Percentiles rank a stretch among this genome's conserved stretches.
Conservation (phyloP, 2,113 vertebrate genomes). For the Nesogale talazaci region DNA sequence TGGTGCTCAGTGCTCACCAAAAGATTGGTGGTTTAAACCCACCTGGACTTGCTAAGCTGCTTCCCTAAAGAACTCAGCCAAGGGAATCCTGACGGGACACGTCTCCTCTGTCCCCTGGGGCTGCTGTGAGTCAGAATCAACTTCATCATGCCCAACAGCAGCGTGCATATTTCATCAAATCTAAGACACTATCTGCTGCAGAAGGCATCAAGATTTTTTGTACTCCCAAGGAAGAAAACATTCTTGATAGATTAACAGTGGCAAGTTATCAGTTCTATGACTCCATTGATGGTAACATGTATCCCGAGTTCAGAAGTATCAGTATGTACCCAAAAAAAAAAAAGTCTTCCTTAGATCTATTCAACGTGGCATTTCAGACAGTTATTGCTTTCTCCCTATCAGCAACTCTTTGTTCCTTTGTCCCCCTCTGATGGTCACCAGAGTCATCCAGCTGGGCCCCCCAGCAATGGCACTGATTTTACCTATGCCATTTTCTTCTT, state of each 20-base stretch:
- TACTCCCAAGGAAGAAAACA: neutral
- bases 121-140: neutral
- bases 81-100: neutral
- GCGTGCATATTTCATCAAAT: neutral
- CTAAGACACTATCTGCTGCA: neutral
- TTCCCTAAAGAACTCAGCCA: neutral
- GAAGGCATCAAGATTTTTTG: neutral
- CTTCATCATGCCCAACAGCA: neutral
- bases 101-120: neutral
- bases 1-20: neutral
- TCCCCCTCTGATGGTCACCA: neutral
- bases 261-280: neutral
- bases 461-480: neutral
- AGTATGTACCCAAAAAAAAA: neutral
- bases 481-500: neutral
- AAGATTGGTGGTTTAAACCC: neutral
- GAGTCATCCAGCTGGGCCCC: neutral
- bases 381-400: neutral
- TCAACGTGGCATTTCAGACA: accelerated
- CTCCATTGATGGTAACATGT: neutral
- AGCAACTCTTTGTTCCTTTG: neutral
- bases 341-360: neutral
- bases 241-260: neutral
- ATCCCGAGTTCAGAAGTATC: neutral
- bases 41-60: neutral